These are phyloP conservation scores for Dasypogon diadema DNA, from an alignment of 2,888 invertebrate species.

Conservation along the genomic window DNA sequence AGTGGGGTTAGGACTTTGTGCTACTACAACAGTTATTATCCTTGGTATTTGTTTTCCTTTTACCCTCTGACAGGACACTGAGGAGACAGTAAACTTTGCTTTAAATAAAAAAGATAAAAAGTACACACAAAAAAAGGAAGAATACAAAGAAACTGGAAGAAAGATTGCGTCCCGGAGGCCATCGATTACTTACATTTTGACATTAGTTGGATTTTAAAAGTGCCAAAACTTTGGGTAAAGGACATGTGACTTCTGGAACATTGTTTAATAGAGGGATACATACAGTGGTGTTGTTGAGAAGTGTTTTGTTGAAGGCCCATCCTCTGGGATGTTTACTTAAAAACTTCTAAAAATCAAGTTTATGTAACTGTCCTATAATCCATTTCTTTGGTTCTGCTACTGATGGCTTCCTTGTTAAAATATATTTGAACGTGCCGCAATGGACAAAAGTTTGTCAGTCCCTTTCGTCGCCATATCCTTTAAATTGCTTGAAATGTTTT, in stretches of 20 bases:
- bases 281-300: not conserved
- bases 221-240: constrained; percentile 36
- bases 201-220: constrained; percentile 50
- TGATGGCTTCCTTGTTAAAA: not conserved
- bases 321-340: constrained; percentile 34
- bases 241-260: constrained; percentile 29
- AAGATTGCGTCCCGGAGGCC: constrained; percentile 44
- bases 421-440: no score
- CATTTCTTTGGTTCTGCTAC: constrained; percentile 10
- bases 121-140: not conserved
- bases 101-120: constrained; percentile 15
- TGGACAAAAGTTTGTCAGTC: no score
- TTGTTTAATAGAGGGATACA: constrained; percentile 14
- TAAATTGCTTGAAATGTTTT: no score
- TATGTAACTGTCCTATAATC: not conserved
- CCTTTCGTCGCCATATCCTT: no score
- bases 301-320: not conserved
- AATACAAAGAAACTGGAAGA: not conserved
- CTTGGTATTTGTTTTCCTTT: constrained; percentile 45
- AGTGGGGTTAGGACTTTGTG: constrained; percentile 44
- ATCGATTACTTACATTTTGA: constrained; percentile 50
- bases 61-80: constrained; percentile 35
- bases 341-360: constrained; percentile 28
- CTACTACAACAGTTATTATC: constrained; percentile 34
- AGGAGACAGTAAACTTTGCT: constrained; percentile 44